Conservation (phyloP, 2,797 vertebrate genomes). For the Scyliorhinus canicula region DNA sequence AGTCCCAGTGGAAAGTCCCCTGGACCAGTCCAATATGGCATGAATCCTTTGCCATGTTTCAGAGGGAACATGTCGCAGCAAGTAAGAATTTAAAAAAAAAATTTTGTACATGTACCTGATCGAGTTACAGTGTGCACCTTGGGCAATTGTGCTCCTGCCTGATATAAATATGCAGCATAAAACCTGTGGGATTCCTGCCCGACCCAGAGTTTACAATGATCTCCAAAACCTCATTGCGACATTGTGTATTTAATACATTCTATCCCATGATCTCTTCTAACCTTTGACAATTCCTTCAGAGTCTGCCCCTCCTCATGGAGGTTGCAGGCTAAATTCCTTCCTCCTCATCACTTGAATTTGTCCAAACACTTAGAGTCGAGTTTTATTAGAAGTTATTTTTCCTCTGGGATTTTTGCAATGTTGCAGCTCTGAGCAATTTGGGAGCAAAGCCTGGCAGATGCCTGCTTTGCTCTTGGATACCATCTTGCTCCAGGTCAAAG, state of each 20-base stretch:
- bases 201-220: too few relatives aligned
- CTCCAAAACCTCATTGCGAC: background rate
- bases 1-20: constrained; percentile 11
- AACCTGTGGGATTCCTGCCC: background rate
- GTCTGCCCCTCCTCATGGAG: too few relatives aligned
- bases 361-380: background rate
- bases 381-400: background rate
- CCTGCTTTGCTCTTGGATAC: background rate
- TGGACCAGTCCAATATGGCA: constrained; percentile 3
- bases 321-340: background rate
- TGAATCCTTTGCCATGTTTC: background rate
- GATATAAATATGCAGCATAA: background rate
- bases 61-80: constrained; percentile 10
- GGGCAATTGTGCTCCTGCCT: background rate
- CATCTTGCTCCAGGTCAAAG: background rate
- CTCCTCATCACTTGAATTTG: background rate
- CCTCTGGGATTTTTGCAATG: background rate
- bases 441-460: background rate
- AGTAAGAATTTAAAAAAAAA: background rate
- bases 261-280: background rate
- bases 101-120: background rate
- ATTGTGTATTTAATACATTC: background rate
- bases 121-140: background rate
- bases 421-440: background rate
- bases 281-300: background rate